Evolutionary conservation across 2,888 invertebrate species (phyloP).

Genomic region (Drosophila nr. perissopoda): DNA sequence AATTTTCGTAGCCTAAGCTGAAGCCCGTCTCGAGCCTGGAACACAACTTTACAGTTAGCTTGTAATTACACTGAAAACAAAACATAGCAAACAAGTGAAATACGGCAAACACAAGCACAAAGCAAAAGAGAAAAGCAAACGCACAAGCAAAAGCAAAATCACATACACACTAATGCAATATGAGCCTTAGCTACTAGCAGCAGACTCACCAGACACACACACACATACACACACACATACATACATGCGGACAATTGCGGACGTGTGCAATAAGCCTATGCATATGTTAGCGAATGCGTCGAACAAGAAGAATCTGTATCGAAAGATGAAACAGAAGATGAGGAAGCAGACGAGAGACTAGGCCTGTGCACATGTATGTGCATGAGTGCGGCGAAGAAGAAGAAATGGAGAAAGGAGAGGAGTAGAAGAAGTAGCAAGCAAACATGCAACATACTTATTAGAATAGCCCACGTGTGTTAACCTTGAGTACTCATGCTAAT

Average conservation of each 20-base stretch:
- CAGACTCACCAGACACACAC: conserved; percentile 1
- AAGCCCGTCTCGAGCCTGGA: conserved; percentile 13
- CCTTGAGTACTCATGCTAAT: conserved; percentile 8
- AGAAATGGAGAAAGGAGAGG: background rate
- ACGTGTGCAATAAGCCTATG: background rate
- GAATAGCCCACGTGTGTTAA: background rate
- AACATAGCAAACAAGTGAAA: conserved; percentile 2
- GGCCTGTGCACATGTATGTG: background rate
- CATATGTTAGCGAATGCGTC: background rate
- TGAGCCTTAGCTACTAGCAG: conserved; percentile 11
- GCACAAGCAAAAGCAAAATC: background rate
- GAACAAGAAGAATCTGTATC: background rate
- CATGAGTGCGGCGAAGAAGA: background rate
- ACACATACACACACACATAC: conserved; percentile 2
- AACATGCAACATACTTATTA: background rate
- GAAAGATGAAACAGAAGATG: background rate
- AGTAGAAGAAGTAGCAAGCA: background rate
- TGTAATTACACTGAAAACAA: conserved; percentile 30
- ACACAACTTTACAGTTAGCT: conserved; percentile 54
- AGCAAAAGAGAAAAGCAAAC: conserved; percentile 3
- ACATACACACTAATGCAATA: conserved; percentile 15
- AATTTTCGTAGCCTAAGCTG: conserved; percentile 21
- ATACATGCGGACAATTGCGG: background rate
- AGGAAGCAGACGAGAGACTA: background rate
- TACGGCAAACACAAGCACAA: conserved; percentile 5